Percentiles rank a stretch among this genome's conserved stretches.
These are phyloP conservation scores for Procambarus virginalis DNA, from an alignment of 1,140 invertebrate genomes.

Conservation along the genomic window DNA sequence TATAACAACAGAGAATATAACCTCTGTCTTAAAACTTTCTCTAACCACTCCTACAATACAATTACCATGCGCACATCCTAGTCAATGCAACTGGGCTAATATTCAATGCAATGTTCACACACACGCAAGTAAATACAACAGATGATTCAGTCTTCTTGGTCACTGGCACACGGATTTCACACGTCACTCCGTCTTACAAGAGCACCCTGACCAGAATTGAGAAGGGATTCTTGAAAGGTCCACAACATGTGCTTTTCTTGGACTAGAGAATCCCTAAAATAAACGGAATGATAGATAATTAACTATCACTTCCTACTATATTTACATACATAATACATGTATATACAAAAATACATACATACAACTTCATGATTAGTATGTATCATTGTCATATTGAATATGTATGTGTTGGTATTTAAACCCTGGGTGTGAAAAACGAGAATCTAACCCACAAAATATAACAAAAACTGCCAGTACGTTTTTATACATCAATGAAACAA, in stretches of 20 bases:
- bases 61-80: conserved; percentile 5
- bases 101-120: conserved; percentile 6
- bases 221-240: conserved; percentile 20
- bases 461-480: conserved; percentile 1
- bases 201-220: conserved; percentile 33
- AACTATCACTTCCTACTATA: conserved; percentile 37
- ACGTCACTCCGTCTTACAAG: conserved; percentile 28
- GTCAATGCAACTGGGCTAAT: conserved; percentile 37
- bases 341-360: conserved; percentile 64
- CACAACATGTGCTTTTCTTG: conserved; percentile 14
- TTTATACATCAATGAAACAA: neutral
- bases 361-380: conserved; percentile 47
- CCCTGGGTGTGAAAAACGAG: conserved; percentile 35
- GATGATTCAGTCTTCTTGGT: conserved; percentile 26
- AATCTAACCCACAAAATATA: conserved; percentile 22
- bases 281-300: conserved; percentile 33
- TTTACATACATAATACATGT: conserved; percentile 55
- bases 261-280: conserved; percentile 34
- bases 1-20: conserved; percentile 11
- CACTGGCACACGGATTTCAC: conserved; percentile 42
- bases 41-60: conserved; percentile 4
- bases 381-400: conserved; percentile 62
- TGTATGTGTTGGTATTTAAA: conserved; percentile 46
- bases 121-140: conserved; percentile 9
- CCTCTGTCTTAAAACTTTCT: conserved; percentile 17